A percentile compares a stretch with the other conserved stretches of the same genome.
phyloP scores from a whole-genome alignment of 2,888 invertebrate species.

The Galeruca laticollis region DNA sequence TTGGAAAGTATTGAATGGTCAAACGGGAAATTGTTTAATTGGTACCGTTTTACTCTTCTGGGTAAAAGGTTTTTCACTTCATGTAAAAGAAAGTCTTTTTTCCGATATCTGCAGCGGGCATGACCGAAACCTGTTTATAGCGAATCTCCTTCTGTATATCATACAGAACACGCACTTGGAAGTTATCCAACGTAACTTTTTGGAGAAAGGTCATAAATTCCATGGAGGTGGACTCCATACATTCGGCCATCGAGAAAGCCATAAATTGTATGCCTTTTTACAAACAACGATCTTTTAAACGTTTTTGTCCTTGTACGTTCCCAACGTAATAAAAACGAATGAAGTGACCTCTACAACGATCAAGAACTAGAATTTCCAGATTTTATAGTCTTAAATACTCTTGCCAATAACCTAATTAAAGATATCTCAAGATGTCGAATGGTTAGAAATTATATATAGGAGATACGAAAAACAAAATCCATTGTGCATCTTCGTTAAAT shows the following conservation, averaged over 20 bases:
- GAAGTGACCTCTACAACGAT: no score
- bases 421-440: no score
- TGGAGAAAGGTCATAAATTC: constrained; percentile 19
- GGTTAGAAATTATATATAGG: no score
- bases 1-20: background rate
- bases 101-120: constrained; percentile 46
- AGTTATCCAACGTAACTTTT: constrained; percentile 26
- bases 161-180: constrained; percentile 26
- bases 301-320: no score
- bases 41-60: background rate
- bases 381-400: no score
- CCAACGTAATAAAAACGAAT: no score
- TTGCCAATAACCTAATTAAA: no score
- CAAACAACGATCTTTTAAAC: no score
- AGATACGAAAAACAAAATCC: no score
- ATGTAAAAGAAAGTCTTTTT: constrained; percentile 7
- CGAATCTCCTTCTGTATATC: constrained; percentile 29
- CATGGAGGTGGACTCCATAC: background rate
- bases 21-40: background rate
- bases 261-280: background rate
- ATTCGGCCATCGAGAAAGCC: background rate
- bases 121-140: constrained; percentile 15
- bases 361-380: no score
- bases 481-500: no score
- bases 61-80: background rate